Conservation (phyloP, 2,797 vertebrate species). For the Rhynchotus rufescens region DNA sequence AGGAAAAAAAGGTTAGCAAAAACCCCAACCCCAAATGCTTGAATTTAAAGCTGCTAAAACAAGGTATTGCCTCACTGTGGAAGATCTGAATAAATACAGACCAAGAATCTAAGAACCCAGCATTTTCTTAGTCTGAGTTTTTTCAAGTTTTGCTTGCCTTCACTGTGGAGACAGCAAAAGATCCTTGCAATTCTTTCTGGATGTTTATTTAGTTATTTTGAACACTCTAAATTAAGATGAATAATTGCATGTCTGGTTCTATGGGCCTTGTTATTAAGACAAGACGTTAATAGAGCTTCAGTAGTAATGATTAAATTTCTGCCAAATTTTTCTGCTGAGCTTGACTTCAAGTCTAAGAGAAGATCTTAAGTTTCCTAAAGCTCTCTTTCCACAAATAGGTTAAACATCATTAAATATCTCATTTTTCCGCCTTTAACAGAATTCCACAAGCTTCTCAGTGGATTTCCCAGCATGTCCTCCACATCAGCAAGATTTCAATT, state of each 20-base stretch:
- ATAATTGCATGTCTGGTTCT: neutral
- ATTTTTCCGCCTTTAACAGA: too few species aligned
- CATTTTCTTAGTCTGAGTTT: fast-evolving
- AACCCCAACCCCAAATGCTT: neutral
- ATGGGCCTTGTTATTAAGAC: fast-evolving
- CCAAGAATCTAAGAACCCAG: neutral
- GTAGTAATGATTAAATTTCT: neutral
- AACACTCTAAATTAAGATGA: neutral
- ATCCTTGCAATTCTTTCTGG: neutral
- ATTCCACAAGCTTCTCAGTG: too few species aligned
- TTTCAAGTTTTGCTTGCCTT: neutral
- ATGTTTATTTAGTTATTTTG: neutral
- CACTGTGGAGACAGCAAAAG: neutral
- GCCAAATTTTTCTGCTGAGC: neutral
- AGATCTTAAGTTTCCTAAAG: neutral
- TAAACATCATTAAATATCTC: neutral
- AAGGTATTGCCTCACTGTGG: neutral
- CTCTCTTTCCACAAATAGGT: too few species aligned
- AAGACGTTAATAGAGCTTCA: neutral
- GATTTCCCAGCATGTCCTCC: neutral
- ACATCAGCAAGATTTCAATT: neutral
- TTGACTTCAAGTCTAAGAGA: neutral
- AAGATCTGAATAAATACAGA: neutral
- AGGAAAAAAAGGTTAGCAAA: neutral
- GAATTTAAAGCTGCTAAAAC: neutral